A percentile compares a stretch with the other conserved stretches of the same genome.
Evolutionary conservation across 2,888 invertebrate genomes (phyloP).

Genomic region (Sympetrum striolatum): DNA sequence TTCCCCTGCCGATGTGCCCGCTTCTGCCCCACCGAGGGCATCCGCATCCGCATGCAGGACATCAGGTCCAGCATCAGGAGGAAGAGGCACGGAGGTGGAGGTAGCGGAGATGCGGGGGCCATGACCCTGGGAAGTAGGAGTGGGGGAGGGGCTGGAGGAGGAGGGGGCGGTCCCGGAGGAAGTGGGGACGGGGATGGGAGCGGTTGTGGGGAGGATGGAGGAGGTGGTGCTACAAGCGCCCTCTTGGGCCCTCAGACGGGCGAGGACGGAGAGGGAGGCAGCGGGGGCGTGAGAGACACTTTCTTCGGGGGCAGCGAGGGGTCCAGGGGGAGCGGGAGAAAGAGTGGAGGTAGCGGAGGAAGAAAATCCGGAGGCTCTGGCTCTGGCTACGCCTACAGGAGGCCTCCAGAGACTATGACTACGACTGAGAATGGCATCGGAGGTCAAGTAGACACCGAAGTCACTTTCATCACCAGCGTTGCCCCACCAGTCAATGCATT

Average conservation of each 20-base stretch:
- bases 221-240: slow-evolving; percentile 2
- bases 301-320: slow-evolving; percentile 29
- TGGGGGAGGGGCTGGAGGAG: not conserved
- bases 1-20: slow-evolving; percentile 47
- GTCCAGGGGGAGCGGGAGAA: slow-evolving; percentile 3
- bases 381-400: slow-evolving; percentile 44
- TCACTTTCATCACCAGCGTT: slow-evolving; percentile 47
- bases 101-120: not conserved
- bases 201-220: slow-evolving; percentile 32
- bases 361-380: slow-evolving; percentile 8
- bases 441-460: slow-evolving; percentile 48
- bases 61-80: slow-evolving; percentile 53
- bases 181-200: slow-evolving; percentile 12
- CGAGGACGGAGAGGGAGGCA: slow-evolving; percentile 29
- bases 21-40: slow-evolving; percentile 45
- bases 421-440: slow-evolving; percentile 48
- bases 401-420: slow-evolving; percentile 47
- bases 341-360: slow-evolving; percentile 9
- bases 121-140: not conserved
- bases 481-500: slow-evolving; percentile 3
- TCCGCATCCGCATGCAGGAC: slow-evolving; percentile 48
- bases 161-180: not conserved
- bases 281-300: not conserved
- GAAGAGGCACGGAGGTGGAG: slow-evolving; percentile 52
- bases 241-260: not conserved